These are phyloP conservation scores for Limnephilus marmoratus DNA, from an alignment of 2,888 invertebrate species.

Conservation along the genomic window DNA sequence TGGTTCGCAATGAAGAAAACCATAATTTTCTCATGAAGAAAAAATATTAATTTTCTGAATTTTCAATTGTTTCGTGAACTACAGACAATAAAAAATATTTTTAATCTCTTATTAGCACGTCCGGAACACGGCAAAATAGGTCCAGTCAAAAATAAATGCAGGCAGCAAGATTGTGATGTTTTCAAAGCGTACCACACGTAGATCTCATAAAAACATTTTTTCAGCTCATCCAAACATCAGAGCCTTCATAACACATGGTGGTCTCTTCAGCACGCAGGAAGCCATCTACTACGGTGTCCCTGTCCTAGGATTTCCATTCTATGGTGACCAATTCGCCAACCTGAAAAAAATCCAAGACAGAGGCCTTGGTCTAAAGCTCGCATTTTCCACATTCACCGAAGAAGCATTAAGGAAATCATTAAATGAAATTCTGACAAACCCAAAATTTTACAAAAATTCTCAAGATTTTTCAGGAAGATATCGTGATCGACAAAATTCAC, in stretches of 20 bases:
- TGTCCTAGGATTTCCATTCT: constrained; percentile 76
- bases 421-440: constrained; percentile 70
- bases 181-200: neutral
- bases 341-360: constrained; percentile 71
- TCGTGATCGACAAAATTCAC: constrained; percentile 63
- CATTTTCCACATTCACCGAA: constrained; percentile 71
- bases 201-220: too few species aligned
- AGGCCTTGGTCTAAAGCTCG: constrained; percentile 71
- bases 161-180: neutral
- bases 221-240: constrained; percentile 77
- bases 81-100: too few species aligned
- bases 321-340: constrained; percentile 75
- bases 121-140: too few species aligned
- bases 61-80: too few species aligned
- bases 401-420: constrained; percentile 71
- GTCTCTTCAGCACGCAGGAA: constrained; percentile 78
- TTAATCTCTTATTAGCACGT: too few species aligned
- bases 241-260: constrained; percentile 79
- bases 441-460: constrained; percentile 67
- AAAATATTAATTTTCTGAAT: too few species aligned
- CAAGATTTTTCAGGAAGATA: constrained; percentile 60
- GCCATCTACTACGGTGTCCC: constrained; percentile 74
- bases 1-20: too few species aligned
- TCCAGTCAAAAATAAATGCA: too few species aligned
- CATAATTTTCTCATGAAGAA: too few species aligned